Evolutionary conservation across 2,888 invertebrate genomes (phyloP), one percentile per base, ranked within the genome.

Genomic region (Lordiphosa andalusiaca): DNA sequence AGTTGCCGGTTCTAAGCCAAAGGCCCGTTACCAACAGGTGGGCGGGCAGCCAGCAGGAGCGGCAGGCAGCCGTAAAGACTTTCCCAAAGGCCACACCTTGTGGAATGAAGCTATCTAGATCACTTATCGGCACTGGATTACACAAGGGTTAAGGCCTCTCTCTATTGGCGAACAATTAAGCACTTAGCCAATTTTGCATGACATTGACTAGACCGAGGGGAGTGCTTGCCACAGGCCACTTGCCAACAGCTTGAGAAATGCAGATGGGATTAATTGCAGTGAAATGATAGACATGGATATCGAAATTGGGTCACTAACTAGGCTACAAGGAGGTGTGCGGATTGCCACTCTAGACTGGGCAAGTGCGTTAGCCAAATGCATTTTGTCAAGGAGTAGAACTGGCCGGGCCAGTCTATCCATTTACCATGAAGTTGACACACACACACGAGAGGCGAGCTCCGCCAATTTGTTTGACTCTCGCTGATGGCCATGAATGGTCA

Each of bases 51-150:
- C 30, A 30, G 39, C 38, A 60, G 36, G 23, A 35, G 38, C 50
- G 51, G 47, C 35, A 40, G 60, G 53, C 60, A 40, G 37, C 53
- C 39, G 49, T 49, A 55, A 46, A 67, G 69, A 72, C 72, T 73
- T 75, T 73, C 72, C 63, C 72, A 60, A 53, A 69, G 67, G 58
- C 69, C 54, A 37, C 60, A 57, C 60, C 60, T 67, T 66, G 44
- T 9, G 33, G 39, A 12, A 38, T 40, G 37, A 16, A 39, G 25
- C 7, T 41, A 50, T 59, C 65, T 62, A 53, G 72, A 38, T 53
- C 69, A 53, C 54, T 44, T 60, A 40, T 60, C 50, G 33, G 39
- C 50, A 13, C 19, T 42, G 12, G 19, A 41, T 40, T 21, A 54
- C 36, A 33, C 64, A 53, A 53, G 49, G 62, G 60, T 53, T 49